Evolutionary conservation across 2,888 invertebrate genomes (phyloP), one percentile per base, ranked within the genome.

Genomic region (Troilus luridus): DNA sequence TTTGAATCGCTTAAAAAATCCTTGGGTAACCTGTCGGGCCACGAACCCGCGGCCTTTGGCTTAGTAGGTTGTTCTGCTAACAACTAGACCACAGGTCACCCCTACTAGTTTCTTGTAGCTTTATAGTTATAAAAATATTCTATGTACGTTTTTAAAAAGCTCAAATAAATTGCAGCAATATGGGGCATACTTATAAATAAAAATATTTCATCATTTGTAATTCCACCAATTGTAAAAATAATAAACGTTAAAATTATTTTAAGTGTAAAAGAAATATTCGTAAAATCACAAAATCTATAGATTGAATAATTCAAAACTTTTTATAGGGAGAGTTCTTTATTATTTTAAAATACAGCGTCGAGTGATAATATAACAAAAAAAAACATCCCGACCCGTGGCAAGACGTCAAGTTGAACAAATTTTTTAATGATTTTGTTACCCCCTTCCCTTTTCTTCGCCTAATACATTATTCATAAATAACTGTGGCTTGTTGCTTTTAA

Each of bases 391-490:
- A 14, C 24, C 7, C 67, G 24, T 67, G 67, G 67, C 24, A 24
- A 67, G 67, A 67, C 67, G 24, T 67, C 67, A 67, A 67, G 24
- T 67, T 24, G 67, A 24, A 67, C 67, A n/a, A 67, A 67, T 67
- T 67, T 67, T 67, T 67, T 24, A 67, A 67, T 67, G 67, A 67
- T 67, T 67, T 67, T 67, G 67, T 67, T 67, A 67, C 67, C 67
- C 24, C 24, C 21, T 11, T 24, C 67, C 10, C 67, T 41, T 24
- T 24, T 14, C 24, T 67, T 67, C 24, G 6, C 24, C 24, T 67
- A 67, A 67, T 67, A 67, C 67, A 67, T 67, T 67, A 67, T 67
- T 67, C 67, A 67, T 67, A 67, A 67, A 67, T 64, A 67, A 67
- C 67, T 12, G 67, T 67, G 67, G 24, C 67, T 67, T 67, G 24